Conservation (phyloP, 2,888 invertebrate genomes). For the Cybosia mesomella region DNA sequence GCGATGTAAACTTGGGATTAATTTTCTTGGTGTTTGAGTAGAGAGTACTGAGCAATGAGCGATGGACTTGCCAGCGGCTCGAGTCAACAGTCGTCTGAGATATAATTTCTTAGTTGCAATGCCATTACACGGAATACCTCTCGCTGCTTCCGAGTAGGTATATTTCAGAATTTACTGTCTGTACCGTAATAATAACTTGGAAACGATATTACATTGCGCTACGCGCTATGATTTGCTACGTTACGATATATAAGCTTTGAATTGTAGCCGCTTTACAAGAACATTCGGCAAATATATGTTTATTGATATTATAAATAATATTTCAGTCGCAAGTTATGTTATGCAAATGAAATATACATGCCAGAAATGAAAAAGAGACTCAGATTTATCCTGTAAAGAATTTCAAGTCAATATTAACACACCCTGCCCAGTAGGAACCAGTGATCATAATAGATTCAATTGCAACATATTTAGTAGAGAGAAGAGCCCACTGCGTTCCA, state of each 20-base stretch:
- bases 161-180: conserved; percentile 55
- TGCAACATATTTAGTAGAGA: too few relatives aligned
- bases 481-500: too few relatives aligned
- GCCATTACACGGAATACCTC: conserved; percentile 60
- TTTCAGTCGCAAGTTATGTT: conserved; percentile 13
- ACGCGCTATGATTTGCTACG: conserved; percentile 41
- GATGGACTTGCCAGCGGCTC: conserved; percentile 62
- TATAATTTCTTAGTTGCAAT: conserved; percentile 69
- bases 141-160: conserved; percentile 47
- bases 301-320: conserved; percentile 33
- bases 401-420: background rate
- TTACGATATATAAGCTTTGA: conserved; percentile 42
- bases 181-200: conserved; percentile 50
- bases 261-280: conserved; percentile 32
- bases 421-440: background rate
- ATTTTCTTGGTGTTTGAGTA: conserved; percentile 72
- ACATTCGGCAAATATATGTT: conserved; percentile 13
- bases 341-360: background rate
- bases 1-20: conserved; percentile 70
- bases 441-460: background rate
- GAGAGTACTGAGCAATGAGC: conserved; percentile 59
- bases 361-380: background rate
- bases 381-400: background rate
- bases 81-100: conserved; percentile 60
- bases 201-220: conserved; percentile 51